Evolutionary conservation across 2,888 invertebrate species (phyloP), one percentile per base, ranked within the genome.

Genomic region (Latrodectus hesperus): DNA sequence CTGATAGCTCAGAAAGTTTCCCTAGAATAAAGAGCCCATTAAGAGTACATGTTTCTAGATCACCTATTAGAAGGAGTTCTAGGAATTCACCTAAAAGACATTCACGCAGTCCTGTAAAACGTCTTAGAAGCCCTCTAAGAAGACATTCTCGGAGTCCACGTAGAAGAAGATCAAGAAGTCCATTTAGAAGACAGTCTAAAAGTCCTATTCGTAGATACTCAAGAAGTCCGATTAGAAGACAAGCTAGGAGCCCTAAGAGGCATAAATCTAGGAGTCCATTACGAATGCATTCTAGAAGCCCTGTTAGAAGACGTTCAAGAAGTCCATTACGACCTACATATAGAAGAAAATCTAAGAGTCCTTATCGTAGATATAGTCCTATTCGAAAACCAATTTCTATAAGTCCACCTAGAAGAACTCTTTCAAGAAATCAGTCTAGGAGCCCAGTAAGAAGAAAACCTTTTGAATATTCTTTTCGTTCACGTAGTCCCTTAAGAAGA

Each of bases 141-240:
- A 68, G 83, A 17, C 22, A 16, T 26, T 70, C 75, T 10, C 80
- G 76, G 70, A 72, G 76, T 38, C 80, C 80, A 9, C 10, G 52
- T 6, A 73, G 73, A 16, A 67, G 52, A 64, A 70, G 12, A 26
- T 79, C 79, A 12, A 70, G 79, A 38, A 82, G 82, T 26, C 82
- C 82, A n/a, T 26, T 38, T 11, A 68, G 68, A n/a, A 74, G 55
- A 60, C 67, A 60, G 8, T 80, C 80, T 10, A 70, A 64, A 38
- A 85, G 85, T 17, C 81, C 81, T 68, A 1, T 65, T n/a, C 51
- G 73, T 55, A 78, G 73, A 10, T 16, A 17, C 14, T 84, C 84
- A 53, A 64, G 73, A 22, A 78, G 73, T n/a, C 84, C 78, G 38
- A 0, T 72, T 8, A 60, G 76, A 53, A 67, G 60, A 49, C 53